Evolutionary conservation across 23 tunicate genomes (phyloP).

Genomic region (Styela plicata): DNA sequence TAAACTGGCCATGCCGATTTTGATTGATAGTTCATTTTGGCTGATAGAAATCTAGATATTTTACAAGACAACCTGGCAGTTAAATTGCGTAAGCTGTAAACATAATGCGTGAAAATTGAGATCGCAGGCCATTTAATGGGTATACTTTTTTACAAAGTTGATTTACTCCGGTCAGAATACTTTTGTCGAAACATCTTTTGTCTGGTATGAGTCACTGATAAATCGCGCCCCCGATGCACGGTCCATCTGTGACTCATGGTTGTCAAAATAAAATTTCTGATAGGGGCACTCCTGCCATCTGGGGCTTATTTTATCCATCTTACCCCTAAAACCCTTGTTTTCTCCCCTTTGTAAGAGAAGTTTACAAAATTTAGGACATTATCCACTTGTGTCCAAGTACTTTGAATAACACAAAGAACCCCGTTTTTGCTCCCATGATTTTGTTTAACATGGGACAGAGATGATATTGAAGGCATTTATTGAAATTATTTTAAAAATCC

Average conservation of each 20-base stretch:
- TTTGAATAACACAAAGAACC: too few species aligned
- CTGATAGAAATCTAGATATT: neutral
- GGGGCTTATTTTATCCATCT: neutral
- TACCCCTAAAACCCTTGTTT: neutral
- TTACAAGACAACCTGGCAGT: neutral
- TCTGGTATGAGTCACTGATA: too few species aligned
- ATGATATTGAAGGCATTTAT: too few species aligned
- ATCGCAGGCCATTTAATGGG: neutral
- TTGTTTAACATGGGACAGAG: too few species aligned
- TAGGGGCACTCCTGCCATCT: neutral
- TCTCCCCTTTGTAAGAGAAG: neutral
- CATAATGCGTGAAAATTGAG: neutral
- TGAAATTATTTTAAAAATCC: too few species aligned
- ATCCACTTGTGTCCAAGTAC: neutral
- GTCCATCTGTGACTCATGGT: too few species aligned
- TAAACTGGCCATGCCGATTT: neutral
- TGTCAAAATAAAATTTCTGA: too few species aligned
- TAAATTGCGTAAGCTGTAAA: neutral
- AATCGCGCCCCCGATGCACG: too few species aligned
- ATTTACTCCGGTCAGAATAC: neutral
- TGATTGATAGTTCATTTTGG: neutral
- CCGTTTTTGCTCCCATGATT: too few species aligned
- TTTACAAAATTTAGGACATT: neutral
- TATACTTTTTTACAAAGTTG: too few species aligned
- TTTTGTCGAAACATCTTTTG: too few species aligned